Evolutionary conservation across 2,797 vertebrate genomes (phyloP), one percentile per base, ranked within the genome.

Genomic region (Odontamblyopus lacepedii): DNA sequence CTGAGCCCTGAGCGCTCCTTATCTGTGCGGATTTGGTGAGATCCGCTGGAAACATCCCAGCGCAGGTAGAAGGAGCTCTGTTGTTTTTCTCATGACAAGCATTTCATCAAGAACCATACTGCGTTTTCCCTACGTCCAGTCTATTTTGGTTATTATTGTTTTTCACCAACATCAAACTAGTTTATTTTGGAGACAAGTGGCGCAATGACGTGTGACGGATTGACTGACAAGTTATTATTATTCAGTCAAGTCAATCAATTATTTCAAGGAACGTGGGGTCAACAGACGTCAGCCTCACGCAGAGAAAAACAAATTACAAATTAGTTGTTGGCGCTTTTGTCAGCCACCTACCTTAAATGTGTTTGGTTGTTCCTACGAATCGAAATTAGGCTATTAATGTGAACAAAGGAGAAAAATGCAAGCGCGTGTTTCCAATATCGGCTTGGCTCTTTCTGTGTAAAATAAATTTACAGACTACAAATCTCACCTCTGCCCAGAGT

Each of bases 151-250:
- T 63, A 35, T 83, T 87, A 50, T 65, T 65, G 48, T 82, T 87
- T 80, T 48, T 50, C 70, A 72, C 71, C 73, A 80, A 70, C 73
- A 72, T 59, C 6, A 75, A 72, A 82, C 68, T 61, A 77, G 61
- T 78, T 74, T 71, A 75, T 63, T 74, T 27, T 19, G 55, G 30
- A 63, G 78, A 79, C 83, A 84, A 70, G 79, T 82, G 78, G 65
- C 69, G 71, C 74, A 71, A 35, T 69, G 78, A 67, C 68, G 75
- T 73, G 69, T 83, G 78, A 81, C 41, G 26, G 77, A 65, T 35
- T 87, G 74, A 83, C 67, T 83, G 86, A 81, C 79, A 85, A 79
- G 65, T 75, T 85, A 81, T 84, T 77, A 85, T 85, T 90, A 87
- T 83, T 79, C 70, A 78, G 83, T 86, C 84, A 83, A 72, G 82